Percentiles rank a stretch among this genome's conserved stretches.
Evolutionary conservation across 2,113 vertebrate genomes (phyloP).

Genomic region (Scalopus aquaticus): DNA sequence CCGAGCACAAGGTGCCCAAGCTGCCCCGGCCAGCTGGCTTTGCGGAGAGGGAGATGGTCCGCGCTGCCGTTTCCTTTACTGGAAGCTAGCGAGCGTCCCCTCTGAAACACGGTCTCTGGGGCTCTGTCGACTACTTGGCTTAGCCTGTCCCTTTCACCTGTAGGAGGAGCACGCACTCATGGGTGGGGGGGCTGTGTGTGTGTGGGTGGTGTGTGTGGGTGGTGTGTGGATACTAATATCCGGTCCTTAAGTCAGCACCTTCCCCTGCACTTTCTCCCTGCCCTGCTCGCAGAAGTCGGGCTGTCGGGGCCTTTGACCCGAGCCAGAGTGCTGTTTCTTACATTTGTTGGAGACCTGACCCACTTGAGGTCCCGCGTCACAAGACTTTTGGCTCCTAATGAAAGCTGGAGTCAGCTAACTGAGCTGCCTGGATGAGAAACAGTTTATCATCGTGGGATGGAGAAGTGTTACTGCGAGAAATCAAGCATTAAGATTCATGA

Average conservation of each 20-base stretch:
- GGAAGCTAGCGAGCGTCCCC: neutral
- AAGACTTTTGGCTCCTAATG: neutral
- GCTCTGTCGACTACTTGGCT: neutral
- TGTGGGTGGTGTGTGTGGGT: neutral
- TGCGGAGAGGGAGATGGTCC: neutral
- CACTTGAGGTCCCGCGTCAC: neutral
- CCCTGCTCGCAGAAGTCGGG: neutral
- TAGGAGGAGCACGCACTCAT: neutral
- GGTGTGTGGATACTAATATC: no score
- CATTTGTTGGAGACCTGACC: neutral
- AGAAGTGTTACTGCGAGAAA: neutral
- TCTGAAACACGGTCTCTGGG: neutral
- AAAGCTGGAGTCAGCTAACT: neutral
- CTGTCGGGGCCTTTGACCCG: neutral
- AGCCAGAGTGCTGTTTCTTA: neutral
- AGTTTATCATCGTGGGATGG: neutral
- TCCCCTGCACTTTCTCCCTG: neutral
- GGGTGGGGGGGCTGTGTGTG: no score
- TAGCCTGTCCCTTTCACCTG: neutral
- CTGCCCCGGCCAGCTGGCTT: neutral
- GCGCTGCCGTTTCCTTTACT: neutral
- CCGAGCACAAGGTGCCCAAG: rapidly evolving
- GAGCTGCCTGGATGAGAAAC: neutral
- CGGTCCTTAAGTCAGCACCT: neutral
- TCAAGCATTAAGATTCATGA: neutral